These are phyloP conservation scores for Centropyge bicolor DNA, from an alignment of 2,797 vertebrate genomes.

Conservation along the genomic window DNA sequence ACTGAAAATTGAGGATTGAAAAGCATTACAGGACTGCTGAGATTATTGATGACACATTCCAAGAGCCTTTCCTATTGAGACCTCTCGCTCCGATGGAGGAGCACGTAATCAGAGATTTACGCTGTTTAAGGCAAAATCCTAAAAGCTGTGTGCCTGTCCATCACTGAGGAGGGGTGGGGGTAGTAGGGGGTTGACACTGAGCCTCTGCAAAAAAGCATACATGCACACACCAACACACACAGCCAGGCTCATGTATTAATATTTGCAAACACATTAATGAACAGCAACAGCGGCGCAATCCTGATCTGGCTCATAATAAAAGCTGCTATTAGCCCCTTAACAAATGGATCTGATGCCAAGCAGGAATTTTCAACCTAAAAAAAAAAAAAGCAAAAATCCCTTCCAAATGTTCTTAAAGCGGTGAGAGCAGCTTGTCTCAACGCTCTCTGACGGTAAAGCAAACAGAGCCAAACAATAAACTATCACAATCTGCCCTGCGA, in stretches of 20 bases:
- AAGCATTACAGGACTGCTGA: conserved; percentile 63
- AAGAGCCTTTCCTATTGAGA: conserved; percentile 61
- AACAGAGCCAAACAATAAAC: conserved; percentile 39
- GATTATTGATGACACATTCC: conserved; percentile 78
- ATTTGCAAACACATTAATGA: conserved; percentile 60
- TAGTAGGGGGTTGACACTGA: conserved; percentile 50
- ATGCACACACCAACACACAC: neutral
- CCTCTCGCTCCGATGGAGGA: conserved; percentile 37
- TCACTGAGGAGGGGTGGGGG: neutral
- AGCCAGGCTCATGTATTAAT: conserved; percentile 38
- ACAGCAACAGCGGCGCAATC: conserved; percentile 43
- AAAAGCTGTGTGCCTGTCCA: conserved; percentile 48
- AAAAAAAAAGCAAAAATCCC: conserved; percentile 40
- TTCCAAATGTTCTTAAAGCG: conserved; percentile 48
- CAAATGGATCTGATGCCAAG: conserved; percentile 36
- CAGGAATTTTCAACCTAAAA: conserved; percentile 41
- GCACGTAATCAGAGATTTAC: conserved; percentile 76
- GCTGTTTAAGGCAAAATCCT: conserved; percentile 70
- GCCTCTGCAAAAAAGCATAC: conserved; percentile 29
- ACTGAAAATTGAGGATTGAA: conserved; percentile 69
- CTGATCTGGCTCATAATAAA: conserved; percentile 55
- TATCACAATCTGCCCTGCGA: neutral
- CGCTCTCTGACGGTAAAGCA: conserved; percentile 38
- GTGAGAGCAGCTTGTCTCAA: conserved; percentile 45
- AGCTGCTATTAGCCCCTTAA: conserved; percentile 58